phyloP scores from a whole-genome alignment of 1,140 invertebrate genomes.

The Bilobella aurantiaca region DNA sequence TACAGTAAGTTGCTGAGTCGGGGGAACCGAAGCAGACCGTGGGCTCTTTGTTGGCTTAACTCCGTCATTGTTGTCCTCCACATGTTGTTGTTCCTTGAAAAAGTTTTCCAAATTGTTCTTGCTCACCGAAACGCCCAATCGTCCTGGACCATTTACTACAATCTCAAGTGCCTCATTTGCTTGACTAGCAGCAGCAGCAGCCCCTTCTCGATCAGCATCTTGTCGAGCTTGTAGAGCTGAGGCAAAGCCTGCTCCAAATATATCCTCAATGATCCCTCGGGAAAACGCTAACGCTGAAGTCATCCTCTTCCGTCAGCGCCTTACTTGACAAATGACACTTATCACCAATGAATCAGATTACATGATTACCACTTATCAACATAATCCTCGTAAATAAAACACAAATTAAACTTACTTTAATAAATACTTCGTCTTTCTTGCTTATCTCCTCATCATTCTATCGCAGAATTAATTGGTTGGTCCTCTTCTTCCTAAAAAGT shows the following conservation, averaged over 20 bases:
- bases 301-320: neutral
- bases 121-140: neutral
- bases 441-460: no score
- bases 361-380: no score
- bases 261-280: neutral
- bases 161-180: neutral
- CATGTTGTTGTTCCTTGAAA: neutral
- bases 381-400: no score
- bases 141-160: neutral
- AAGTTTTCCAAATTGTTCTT: neutral
- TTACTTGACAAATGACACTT: no score
- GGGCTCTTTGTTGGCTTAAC: neutral
- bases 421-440: no score
- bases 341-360: no score
- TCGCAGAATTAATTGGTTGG: no score
- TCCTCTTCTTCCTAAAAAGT: no score
- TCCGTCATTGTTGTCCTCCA: neutral
- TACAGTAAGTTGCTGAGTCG: neutral
- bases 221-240: neutral
- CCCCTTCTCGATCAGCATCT: neutral
- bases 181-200: neutral
- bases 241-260: neutral
- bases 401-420: no score
- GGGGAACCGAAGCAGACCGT: neutral
- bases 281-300: neutral